Conservation (phyloP, 1,140 invertebrate genomes). For the Manduca sexta region DNA sequence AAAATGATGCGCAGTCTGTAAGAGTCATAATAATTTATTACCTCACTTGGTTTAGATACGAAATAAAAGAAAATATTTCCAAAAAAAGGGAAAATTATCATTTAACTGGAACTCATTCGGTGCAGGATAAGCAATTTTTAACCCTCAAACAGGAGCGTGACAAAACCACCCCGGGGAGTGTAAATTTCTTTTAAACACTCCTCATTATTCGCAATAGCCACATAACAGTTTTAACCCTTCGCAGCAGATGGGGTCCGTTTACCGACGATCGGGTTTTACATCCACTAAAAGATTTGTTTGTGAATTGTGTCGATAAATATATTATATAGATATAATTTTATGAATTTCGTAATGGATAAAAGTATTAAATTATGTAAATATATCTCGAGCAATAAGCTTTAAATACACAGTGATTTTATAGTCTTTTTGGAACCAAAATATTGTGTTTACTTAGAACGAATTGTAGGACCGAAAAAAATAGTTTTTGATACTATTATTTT, state of each 20-base stretch:
- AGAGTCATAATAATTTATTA: background rate
- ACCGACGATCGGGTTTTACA: constrained; percentile 13
- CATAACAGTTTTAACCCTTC: constrained; percentile 66
- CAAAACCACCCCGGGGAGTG: constrained; percentile 50
- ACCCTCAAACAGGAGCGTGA: constrained; percentile 38
- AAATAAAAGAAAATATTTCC: background rate
- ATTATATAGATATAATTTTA: too few species aligned
- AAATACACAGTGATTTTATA: too few species aligned
- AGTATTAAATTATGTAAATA: too few species aligned
- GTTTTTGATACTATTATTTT: too few species aligned
- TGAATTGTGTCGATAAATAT: too few species aligned
- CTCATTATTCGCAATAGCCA: constrained; percentile 64
- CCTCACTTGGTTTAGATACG: background rate
- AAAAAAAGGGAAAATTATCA: too few species aligned
- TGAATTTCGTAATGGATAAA: too few species aligned
- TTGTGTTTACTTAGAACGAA: too few species aligned
- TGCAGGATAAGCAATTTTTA: constrained; percentile 23
- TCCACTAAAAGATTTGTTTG: constrained; percentile 14
- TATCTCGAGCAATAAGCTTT: too few species aligned
- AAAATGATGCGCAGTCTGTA: too few species aligned
- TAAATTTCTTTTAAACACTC: constrained; percentile 67
- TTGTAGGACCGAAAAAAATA: too few species aligned
- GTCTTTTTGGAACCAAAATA: too few species aligned
- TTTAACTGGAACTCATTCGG: background rate
- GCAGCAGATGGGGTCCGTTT: constrained; percentile 56